These are phyloP conservation scores for Saccopteryx leptura DNA, from an alignment of 2,113 vertebrate species.

Conservation along the genomic window DNA sequence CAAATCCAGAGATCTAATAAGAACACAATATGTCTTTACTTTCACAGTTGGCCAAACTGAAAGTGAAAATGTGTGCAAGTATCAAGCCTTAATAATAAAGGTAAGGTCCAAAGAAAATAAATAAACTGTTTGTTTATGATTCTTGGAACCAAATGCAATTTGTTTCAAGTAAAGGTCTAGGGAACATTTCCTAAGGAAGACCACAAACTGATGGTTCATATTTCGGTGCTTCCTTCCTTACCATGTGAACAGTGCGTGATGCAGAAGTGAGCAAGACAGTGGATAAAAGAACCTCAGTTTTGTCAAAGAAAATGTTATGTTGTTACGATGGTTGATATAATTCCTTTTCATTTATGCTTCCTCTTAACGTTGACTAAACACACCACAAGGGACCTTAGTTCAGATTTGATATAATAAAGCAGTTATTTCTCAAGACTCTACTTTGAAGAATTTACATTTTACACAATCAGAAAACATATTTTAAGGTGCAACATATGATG, in stretches of 20 bases:
- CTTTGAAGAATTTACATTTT: constrained; percentile 8
- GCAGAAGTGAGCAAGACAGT: not conserved
- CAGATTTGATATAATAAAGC: not conserved
- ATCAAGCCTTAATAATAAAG: not conserved
- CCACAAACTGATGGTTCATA: not conserved
- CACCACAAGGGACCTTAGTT: not conserved
- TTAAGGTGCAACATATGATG: not conserved
- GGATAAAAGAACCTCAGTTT: not conserved
- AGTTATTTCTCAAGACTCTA: not conserved
- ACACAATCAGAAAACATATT: not conserved
- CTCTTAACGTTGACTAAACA: not conserved
- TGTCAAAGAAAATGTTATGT: not conserved
- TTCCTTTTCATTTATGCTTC: not conserved
- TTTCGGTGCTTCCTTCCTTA: not conserved
- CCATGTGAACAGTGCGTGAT: not conserved
- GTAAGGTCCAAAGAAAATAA: not conserved
- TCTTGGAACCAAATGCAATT: not conserved
- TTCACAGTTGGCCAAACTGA: not conserved
- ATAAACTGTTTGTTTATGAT: not conserved
- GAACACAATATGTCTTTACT: not conserved
- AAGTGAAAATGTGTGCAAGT: not conserved
- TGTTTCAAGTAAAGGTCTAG: not conserved
- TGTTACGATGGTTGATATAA: not conserved
- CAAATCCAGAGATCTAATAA: not conserved
- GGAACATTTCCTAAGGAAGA: not conserved